Conservation (phyloP, 2,888 invertebrate species). For the Cotesia congregata region DNA sequence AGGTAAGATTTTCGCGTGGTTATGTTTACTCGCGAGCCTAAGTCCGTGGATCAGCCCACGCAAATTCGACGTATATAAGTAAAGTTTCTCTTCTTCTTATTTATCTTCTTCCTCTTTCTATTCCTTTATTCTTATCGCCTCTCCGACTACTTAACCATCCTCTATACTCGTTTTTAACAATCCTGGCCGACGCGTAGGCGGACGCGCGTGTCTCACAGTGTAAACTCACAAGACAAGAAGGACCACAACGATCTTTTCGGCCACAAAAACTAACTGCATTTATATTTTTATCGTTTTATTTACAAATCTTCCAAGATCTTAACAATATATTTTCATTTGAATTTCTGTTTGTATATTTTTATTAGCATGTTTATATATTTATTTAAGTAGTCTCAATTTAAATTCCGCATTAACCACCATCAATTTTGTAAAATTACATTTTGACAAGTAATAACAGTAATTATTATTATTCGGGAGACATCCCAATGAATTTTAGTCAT, state of each 20-base stretch:
- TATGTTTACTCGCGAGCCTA: conserved; percentile 29
- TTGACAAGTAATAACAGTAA: not conserved
- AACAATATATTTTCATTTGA: conserved; percentile 8
- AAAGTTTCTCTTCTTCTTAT: conserved; percentile 12
- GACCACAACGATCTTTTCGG: conserved; percentile 17
- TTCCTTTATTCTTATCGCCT: conserved; percentile 3
- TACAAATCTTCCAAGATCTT: not conserved
- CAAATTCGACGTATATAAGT: conserved; percentile 36
- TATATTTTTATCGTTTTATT: not conserved
- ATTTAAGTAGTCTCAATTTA: conserved; percentile 9
- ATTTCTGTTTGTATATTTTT: not conserved
- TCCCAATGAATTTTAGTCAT: not conserved
- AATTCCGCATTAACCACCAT: not conserved
- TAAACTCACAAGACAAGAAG: conserved; percentile 37
- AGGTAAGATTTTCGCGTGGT: conserved; percentile 44
- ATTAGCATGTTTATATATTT: not conserved
- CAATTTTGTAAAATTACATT: not conserved
- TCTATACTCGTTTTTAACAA: not conserved
- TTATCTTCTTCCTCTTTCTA: conserved; percentile 30
- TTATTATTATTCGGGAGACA: not conserved
- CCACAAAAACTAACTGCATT: not conserved
- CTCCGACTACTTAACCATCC: conserved; percentile 1
- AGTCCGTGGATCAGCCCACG: conserved; percentile 40
- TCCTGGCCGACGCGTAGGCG: conserved; percentile 40
- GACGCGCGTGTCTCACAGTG: conserved; percentile 46